Evolutionary conservation across 1,140 invertebrate species (phyloP), one percentile per base, ranked within the genome.

Genomic region (Drosophila oshimai): DNA sequence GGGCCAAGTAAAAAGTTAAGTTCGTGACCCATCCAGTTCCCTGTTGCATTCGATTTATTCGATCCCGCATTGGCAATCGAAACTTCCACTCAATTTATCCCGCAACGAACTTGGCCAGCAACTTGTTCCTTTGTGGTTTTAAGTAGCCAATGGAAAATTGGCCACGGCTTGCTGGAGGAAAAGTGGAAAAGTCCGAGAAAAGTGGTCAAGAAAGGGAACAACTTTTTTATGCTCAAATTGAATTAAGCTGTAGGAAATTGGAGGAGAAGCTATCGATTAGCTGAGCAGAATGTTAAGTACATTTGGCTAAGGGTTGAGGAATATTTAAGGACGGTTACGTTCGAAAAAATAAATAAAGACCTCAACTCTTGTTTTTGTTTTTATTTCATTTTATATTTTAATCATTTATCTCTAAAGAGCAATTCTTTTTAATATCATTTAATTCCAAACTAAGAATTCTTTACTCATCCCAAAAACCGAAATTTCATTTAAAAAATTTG

Each of bases 51-150:
- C 41, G 44, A 53, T 54, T 72, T 45, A 64, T 71, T 71, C 17
- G 51, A 36, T 44, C 49, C 20, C 46, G 28, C 26, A 26, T 36
- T 39, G 44, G 50, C 69, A 54, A 26, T 44, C 45, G 41, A 50
- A 65, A 50, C 53, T 64, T 81, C 47, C 80, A 75, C 60, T 61
- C 80, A 79, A 79, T 84, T 84, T 86, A 58, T 68, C 51, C 22
- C 18, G 45, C 33, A 33, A 44, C 34, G 22, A 65, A 65, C 45
- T 41, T 62, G 50, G 10, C 18, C 18, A 17, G 41, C 61, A 58
- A 68, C 70, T 76, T 65, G 75, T 26, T 47, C 28, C 50, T 61
- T 69, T 65, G 73, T 36, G 68, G 78, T 47, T 78, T 73, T 54
- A 41, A 71, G 45, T 71, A 58, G 34, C 58, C 29, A 44, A 24